Base-by-base conservation (phyloP, 2,797 vertebrate genomes). In the Sandelia bainsii region DNA sequence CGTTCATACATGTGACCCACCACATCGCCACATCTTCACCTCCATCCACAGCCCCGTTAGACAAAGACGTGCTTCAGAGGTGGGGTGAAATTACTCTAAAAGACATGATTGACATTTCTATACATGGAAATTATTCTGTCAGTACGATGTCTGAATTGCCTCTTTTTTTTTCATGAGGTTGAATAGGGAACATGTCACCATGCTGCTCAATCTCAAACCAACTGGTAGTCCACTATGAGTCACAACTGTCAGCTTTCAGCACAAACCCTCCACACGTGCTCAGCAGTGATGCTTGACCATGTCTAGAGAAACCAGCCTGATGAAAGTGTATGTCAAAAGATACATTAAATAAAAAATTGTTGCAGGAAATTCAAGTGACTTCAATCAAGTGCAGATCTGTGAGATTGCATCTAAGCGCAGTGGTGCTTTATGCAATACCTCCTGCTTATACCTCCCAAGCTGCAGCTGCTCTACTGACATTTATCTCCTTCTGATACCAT, bases 11-110 rank as follows among this genome's bases (percentile, higher is more conserved):
- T 40, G 25, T 27, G 39, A 53, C 48, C 51, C 29, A 37, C 39
- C 39, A 9, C 48, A 8, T 7, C 8, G 1, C 23, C 44, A 58
- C 54, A 6, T 14, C 37, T 14, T 14, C 17, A 3, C 42, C 34
- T 49, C 25, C 16, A 14, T 44, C 54, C 13, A 0, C 48, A 12
- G 23, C 22, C 39, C 11, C 20, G 6, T n/a, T 7, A 62, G 49
- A 83, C 62, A 81, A 70, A 81, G 57, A 69, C 56, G 6, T 46
- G 51, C 13, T 57, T 56, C 34, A 75, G 46, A 64, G 45, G 3
- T 54, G 57, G 82, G 45, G 51, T 12, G 25, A 16, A 78, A 85
- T 46, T 25, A 53, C 17, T 9, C 6, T 1, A 1, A 48, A 27
- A 67, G 7, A 32, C 8, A 53, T 32, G 62, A 79, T 1, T 54